phyloP scores from a whole-genome alignment of 2,113 vertebrate genomes.

The Misgurnus mizolepis region DNA sequence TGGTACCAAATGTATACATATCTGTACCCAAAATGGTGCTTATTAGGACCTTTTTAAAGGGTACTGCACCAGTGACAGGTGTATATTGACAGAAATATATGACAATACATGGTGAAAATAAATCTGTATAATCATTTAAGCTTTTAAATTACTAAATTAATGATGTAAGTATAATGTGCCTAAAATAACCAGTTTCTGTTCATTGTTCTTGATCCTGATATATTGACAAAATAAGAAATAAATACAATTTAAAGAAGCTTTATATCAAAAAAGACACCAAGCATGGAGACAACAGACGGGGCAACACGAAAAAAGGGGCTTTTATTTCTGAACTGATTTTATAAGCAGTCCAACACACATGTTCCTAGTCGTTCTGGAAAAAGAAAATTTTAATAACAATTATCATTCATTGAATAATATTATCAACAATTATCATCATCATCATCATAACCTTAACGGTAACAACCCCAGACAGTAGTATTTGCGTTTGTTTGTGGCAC shows the following conservation, averaged over 20 bases:
- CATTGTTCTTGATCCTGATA: too few relatives aligned
- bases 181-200: too few relatives aligned
- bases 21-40: too few relatives aligned
- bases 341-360: conserved; percentile 81
- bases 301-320: conserved; percentile 73
- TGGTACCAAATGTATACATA: too few relatives aligned
- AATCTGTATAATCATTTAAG: too few relatives aligned
- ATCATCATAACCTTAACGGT: conserved; percentile 63
- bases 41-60: too few relatives aligned
- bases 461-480: conserved; percentile 73
- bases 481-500: conserved; percentile 65
- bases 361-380: conserved; percentile 73
- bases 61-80: too few relatives aligned
- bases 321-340: conserved; percentile 85
- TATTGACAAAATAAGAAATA: too few relatives aligned
- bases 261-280: neutral
- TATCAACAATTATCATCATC: conserved; percentile 68
- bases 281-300: conserved; percentile 33
- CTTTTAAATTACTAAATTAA: too few relatives aligned
- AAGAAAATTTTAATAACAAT: conserved; percentile 65
- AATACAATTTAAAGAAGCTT: neutral
- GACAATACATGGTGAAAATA: too few relatives aligned
- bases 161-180: too few relatives aligned
- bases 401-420: conserved; percentile 71
- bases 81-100: too few relatives aligned